Conservation (phyloP, 1,140 invertebrate species). For the Drosophila leontia region DNA sequence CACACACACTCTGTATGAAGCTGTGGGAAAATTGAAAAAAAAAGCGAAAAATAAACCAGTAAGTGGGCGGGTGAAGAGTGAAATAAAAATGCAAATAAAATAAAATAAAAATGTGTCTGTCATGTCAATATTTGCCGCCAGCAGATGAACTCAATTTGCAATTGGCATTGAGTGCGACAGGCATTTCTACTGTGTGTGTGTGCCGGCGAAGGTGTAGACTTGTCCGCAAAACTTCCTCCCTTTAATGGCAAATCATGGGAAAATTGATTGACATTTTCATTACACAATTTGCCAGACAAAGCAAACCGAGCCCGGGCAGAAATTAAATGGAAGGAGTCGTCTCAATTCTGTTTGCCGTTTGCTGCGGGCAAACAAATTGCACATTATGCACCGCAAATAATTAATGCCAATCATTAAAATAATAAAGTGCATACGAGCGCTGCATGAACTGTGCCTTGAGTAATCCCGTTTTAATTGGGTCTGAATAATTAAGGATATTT, state of each 20-base stretch:
- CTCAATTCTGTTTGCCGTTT: constrained; percentile 45
- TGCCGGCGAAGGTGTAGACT: constrained; percentile 38
- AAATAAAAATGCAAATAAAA: constrained; percentile 84
- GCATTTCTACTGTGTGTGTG: constrained; percentile 24
- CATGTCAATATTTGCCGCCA: constrained; percentile 83
- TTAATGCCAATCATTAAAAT: constrained; percentile 79
- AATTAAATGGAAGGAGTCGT: constrained; percentile 38
- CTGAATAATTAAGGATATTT: constrained; percentile 70
- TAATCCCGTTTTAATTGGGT: constrained; percentile 62
- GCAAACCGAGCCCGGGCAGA: constrained; percentile 52
- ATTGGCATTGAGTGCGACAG: constrained; percentile 78
- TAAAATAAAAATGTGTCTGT: constrained; percentile 84
- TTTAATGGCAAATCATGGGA: constrained; percentile 78
- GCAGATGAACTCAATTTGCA: constrained; percentile 83
- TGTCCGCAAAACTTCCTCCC: constrained; percentile 35
- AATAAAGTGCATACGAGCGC: constrained; percentile 72
- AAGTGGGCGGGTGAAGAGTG: constrained; percentile 50
- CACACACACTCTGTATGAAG: constrained; percentile 43
- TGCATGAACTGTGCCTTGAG: constrained; percentile 20
- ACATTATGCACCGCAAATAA: constrained; percentile 78
- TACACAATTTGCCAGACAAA: constrained; percentile 79
- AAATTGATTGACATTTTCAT: constrained; percentile 84
- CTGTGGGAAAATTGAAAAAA: constrained; percentile 51
- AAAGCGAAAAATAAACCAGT: constrained; percentile 33
- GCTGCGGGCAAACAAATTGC: constrained; percentile 61